Evolutionary conservation across 2,888 invertebrate species (phyloP).

Genomic region (Hedya salicella): DNA sequence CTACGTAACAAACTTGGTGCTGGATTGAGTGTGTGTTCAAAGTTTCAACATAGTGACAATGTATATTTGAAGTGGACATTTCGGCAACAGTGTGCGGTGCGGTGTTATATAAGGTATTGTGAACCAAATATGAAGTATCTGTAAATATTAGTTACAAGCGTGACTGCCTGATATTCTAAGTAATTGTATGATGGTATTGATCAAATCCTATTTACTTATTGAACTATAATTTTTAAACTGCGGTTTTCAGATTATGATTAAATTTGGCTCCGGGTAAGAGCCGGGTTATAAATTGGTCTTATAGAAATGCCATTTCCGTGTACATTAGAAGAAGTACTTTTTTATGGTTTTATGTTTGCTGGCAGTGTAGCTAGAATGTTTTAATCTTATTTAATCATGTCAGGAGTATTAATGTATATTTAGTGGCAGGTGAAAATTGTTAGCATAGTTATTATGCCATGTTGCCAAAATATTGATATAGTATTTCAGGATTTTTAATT

Average conservation of each 20-base stretch:
- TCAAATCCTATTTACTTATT: neutral
- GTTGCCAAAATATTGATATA: conserved; percentile 15
- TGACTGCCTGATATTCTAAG: conserved; percentile 40
- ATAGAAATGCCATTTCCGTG: neutral
- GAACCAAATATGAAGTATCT: conserved; percentile 42
- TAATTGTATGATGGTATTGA: neutral
- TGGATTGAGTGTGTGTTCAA: conserved; percentile 37
- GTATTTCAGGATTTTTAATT: conserved; percentile 2
- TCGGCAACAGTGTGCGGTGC: conserved; percentile 4
- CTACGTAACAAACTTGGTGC: conserved; percentile 39
- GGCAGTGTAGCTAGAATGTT: neutral
- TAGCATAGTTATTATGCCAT: conserved; percentile 1
- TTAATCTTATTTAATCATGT: conserved; percentile 21
- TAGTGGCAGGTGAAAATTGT: conserved; percentile 6
- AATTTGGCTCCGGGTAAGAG: neutral
- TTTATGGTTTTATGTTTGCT: neutral
- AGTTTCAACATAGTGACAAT: conserved; percentile 16
- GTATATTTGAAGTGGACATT: conserved; percentile 16
- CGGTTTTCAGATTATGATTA: no score
- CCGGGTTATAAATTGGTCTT: neutral
- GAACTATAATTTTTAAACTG: neutral
- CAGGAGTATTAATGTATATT: conserved; percentile 10
- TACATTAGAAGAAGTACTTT: no score
- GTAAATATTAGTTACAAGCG: conserved; percentile 38
- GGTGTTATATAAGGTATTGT: conserved; percentile 20